Evolutionary conservation across 2,888 invertebrate species (phyloP).

Genomic region (Perithous albicinctus): DNA sequence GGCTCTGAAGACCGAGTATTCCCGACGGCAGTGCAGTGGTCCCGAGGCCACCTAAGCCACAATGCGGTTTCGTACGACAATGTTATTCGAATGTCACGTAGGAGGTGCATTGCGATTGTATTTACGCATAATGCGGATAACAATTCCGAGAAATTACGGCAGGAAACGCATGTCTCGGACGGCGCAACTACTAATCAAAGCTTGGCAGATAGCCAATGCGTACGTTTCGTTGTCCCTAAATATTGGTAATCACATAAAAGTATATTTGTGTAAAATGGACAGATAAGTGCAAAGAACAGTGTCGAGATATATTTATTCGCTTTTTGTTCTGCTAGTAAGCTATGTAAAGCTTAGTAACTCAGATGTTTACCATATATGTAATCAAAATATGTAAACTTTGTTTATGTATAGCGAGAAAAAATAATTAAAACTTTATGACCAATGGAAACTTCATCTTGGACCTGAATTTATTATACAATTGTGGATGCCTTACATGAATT

Average conservation of each 20-base stretch:
- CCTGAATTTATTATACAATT: background rate
- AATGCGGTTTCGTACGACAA: constrained; percentile 27
- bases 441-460: background rate
- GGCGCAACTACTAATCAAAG: background rate
- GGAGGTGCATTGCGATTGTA: constrained; percentile 11
- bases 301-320: background rate
- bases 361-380: background rate
- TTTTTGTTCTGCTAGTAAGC: background rate
- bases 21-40: background rate
- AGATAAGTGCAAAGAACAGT: background rate
- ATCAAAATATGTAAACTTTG: background rate
- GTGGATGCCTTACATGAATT: background rate
- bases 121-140: constrained; percentile 40
- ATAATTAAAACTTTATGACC: background rate
- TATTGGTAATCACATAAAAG: background rate
- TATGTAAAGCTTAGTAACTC: background rate
- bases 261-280: background rate
- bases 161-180: background rate
- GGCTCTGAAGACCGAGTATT: constrained; percentile 4
- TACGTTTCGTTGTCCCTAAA: background rate
- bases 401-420: too few relatives aligned
- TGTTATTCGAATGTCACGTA: constrained; percentile 41
- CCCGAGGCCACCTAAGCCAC: background rate
- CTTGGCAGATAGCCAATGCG: background rate
- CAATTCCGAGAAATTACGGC: constrained; percentile 19